Conservation (phyloP, 1,140 invertebrate species). For the Ceratina japonica region DNA sequence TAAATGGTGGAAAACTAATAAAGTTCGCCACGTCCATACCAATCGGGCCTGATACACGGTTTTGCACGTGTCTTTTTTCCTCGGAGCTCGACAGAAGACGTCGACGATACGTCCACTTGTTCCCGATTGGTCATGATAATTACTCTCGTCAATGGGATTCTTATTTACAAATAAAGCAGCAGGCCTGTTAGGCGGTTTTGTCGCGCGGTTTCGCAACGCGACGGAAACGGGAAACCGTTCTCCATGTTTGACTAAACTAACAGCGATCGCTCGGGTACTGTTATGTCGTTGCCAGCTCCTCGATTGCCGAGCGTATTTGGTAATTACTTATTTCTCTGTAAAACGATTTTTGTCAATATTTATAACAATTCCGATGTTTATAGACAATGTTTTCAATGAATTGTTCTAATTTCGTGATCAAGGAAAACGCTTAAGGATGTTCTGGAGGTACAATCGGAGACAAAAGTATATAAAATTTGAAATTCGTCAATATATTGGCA, state of each 20-base stretch:
- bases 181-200: slow-evolving; percentile 34
- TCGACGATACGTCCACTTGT: slow-evolving; percentile 24
- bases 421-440: too few species aligned
- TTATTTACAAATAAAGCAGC: slow-evolving; percentile 48
- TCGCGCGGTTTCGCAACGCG: slow-evolving; percentile 23
- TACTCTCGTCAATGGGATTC: slow-evolving; percentile 26
- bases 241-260: background rate
- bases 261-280: background rate
- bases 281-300: background rate
- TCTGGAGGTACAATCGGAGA: too few species aligned
- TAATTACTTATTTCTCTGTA: background rate
- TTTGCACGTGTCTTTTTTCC: background rate
- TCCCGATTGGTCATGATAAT: slow-evolving; percentile 45
- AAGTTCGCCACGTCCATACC: slow-evolving; percentile 29
- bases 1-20: slow-evolving; percentile 52
- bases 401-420: too few species aligned
- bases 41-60: slow-evolving; percentile 40
- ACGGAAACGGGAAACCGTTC: slow-evolving; percentile 14
- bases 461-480: too few species aligned
- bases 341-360: too few species aligned
- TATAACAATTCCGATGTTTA: too few species aligned
- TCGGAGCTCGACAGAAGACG: background rate
- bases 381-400: too few species aligned
- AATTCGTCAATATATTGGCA: too few species aligned
- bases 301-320: background rate